These are phyloP conservation scores for Hippotragus niger DNA, from an alignment of 2,113 vertebrate species.

Conservation along the genomic window DNA sequence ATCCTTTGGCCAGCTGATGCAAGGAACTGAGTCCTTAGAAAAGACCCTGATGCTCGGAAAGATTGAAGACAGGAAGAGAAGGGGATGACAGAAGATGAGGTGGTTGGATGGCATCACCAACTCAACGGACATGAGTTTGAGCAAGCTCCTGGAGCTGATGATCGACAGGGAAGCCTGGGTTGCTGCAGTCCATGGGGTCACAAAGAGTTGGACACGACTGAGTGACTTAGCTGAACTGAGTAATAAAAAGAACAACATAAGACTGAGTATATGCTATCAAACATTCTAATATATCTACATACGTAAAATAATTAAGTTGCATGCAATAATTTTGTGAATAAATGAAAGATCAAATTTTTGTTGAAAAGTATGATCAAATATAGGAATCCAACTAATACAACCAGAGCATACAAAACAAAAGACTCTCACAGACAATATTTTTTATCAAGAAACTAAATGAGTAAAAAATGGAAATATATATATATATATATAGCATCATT, in stretches of 20 bases:
- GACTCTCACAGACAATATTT: not conserved
- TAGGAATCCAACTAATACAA: not conserved
- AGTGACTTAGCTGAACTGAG: not conserved
- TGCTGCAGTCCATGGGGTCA: not conserved
- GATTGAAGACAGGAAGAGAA: not conserved
- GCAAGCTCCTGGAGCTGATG: not conserved
- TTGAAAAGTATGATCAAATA: not conserved
- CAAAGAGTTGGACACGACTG: not conserved
- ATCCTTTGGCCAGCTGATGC: not conserved
- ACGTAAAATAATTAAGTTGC: rapidly evolving
- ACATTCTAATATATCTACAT: not conserved
- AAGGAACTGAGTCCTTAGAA: not conserved
- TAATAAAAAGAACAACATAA: not conserved
- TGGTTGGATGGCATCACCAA: not conserved
- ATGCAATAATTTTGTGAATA: not conserved
- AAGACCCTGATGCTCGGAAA: not conserved
- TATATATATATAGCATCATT: not conserved
- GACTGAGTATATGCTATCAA: not conserved
- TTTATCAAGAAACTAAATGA: not conserved
- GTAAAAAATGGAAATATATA: not conserved
- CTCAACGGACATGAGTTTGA: not conserved
- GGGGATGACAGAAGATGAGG: not conserved
- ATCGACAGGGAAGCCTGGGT: not conserved
- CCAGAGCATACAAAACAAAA: not conserved
- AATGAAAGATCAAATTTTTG: not conserved